A percentile compares a stretch with the other conserved stretches of the same genome.
These are phyloP conservation scores for Cotesia glomerata DNA, from an alignment of 1,140 invertebrate genomes.

Conservation along the genomic window DNA sequence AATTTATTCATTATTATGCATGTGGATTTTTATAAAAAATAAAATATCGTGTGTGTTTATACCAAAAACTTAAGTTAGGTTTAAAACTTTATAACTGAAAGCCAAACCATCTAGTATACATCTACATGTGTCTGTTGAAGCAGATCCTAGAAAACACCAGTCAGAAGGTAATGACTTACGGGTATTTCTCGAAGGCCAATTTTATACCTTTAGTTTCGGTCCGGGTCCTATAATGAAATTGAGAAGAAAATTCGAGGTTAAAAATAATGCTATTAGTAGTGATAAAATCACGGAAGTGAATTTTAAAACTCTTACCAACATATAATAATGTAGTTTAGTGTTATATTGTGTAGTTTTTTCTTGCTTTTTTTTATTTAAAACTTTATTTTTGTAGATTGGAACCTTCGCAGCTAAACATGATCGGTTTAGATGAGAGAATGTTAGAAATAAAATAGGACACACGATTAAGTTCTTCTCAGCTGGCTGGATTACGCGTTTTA, in stretches of 20 bases:
- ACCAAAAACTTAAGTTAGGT: background rate
- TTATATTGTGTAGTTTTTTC: background rate
- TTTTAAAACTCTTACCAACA: background rate
- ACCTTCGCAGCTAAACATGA: background rate
- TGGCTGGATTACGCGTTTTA: slow-evolving; percentile 27
- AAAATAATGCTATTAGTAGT: background rate
- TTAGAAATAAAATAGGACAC: slow-evolving; percentile 28
- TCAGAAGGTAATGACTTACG: background rate
- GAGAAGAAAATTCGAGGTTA: background rate
- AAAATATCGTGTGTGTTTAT: background rate
- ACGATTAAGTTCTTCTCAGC: slow-evolving; percentile 22
- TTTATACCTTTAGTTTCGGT: background rate
- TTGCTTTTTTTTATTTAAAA: background rate
- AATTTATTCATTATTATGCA: too few species aligned
- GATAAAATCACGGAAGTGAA: background rate
- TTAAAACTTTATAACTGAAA: slow-evolving; percentile 1
- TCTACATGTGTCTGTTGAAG: background rate
- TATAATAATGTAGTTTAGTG: background rate
- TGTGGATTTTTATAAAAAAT: background rate
- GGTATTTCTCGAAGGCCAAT: background rate
- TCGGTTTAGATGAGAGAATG: slow-evolving; percentile 4
- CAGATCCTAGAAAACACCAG: background rate
- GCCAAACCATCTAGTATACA: background rate
- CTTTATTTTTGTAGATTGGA: background rate
- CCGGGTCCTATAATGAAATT: background rate